Evolutionary conservation across 2,797 vertebrate species (phyloP).

Genomic region (Pelochelys cantorii): DNA sequence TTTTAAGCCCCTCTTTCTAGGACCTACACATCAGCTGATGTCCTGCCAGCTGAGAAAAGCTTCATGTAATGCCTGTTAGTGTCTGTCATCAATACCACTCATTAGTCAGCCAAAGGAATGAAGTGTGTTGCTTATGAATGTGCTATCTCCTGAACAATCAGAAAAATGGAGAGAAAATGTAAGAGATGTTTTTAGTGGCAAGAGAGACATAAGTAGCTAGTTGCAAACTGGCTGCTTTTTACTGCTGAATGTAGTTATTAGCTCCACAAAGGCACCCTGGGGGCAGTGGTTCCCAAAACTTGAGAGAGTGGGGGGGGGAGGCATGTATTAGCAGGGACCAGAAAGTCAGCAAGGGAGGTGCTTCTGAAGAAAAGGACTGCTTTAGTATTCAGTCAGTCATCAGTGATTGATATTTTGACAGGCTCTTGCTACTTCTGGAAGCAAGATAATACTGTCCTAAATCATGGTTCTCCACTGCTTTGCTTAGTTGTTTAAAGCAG

Average conservation of each 20-base stretch:
- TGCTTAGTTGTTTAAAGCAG: conserved; percentile 1
- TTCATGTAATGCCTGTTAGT: neutral
- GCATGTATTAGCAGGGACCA: too few species aligned
- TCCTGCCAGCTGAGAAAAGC: neutral
- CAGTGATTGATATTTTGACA: neutral
- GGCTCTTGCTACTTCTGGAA: neutral
- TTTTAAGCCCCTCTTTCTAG: neutral
- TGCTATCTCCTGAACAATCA: neutral
- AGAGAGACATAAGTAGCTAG: neutral
- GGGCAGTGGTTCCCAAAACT: neutral
- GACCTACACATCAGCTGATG: fast-evolving
- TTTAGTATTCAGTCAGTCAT: neutral
- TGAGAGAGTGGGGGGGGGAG: neutral
- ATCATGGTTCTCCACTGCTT: neutral
- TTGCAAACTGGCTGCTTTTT: neutral
- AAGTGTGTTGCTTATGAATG: neutral
- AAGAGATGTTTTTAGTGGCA: neutral
- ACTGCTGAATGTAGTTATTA: neutral
- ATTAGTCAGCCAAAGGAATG: neutral
- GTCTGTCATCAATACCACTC: fast-evolving
- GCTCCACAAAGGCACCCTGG: neutral
- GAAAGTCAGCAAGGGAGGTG: neutral
- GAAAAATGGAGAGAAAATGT: neutral
- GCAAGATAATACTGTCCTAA: neutral
- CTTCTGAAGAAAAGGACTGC: neutral